phyloP scores from a whole-genome alignment of 2,113 vertebrate species.

The Semnopithecus entellus region DNA sequence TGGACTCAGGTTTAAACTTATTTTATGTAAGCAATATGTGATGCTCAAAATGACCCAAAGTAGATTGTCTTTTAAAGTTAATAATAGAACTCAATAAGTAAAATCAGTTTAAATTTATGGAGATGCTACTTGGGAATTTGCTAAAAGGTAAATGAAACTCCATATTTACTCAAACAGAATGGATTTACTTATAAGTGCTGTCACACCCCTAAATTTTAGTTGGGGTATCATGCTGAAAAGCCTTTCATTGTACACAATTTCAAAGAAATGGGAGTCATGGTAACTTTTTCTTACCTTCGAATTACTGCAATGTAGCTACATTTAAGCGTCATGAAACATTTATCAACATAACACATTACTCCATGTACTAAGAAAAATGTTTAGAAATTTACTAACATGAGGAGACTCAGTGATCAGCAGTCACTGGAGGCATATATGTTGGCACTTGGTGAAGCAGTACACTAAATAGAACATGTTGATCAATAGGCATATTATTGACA shows the following conservation, averaged over 20 bases:
- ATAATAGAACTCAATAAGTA: not conserved
- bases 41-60: not conserved
- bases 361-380: not conserved
- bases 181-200: not conserved
- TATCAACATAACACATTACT: not conserved
- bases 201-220: not conserved
- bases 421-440: not conserved
- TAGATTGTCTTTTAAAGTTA: slow-evolving; percentile 9
- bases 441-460: not conserved
- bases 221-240: not conserved
- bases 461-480: not conserved
- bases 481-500: not conserved
- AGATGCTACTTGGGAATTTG: not conserved
- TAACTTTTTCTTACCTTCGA: slow-evolving; percentile 39
- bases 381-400: not conserved
- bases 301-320: slow-evolving; percentile 27
- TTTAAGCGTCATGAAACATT: slow-evolving; percentile 34
- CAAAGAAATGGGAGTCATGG: slow-evolving; percentile 22
- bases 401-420: not conserved
- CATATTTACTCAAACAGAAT: not conserved
- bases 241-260: slow-evolving; percentile 19
- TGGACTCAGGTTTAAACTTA: not conserved
- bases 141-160: not conserved
- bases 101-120: slow-evolving; percentile 23
- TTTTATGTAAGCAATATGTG: not conserved